phyloP scores from a whole-genome alignment of 2,113 vertebrate species.

The Pluvialis apricaria region DNA sequence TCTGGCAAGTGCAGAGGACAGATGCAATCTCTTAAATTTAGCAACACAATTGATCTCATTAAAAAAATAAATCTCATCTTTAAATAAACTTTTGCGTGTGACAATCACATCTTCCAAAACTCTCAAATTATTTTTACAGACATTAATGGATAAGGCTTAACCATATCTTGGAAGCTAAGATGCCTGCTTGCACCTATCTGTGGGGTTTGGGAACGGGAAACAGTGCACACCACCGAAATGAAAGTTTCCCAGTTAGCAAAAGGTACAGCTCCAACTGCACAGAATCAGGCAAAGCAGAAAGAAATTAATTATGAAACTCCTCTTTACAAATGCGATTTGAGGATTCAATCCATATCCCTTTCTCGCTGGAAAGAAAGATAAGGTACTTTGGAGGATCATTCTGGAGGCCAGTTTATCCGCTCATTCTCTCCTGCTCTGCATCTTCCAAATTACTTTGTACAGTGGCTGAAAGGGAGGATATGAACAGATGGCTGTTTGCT shows the following conservation, averaged over 20 bases:
- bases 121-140: neutral
- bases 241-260: neutral
- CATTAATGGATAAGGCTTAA: neutral
- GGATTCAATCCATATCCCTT: neutral
- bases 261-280: neutral
- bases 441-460: neutral
- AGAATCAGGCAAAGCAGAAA: neutral
- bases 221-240: neutral
- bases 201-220: neutral
- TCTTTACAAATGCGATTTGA: neutral
- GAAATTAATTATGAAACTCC: conserved; percentile 1
- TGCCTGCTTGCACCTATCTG: neutral
- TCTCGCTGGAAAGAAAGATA: conserved; percentile 16
- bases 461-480: neutral
- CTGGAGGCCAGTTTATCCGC: neutral
- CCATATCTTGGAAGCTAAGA: neutral
- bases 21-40: neutral
- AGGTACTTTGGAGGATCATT: conserved; percentile 23
- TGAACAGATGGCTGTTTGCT: conserved; percentile 39
- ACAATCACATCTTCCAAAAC: neutral
- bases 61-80: neutral
- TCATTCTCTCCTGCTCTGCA: neutral
- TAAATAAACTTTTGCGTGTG: neutral
- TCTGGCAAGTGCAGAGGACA: neutral
- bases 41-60: neutral